Evolutionary conservation across 2,888 invertebrate species (phyloP), one percentile per base, ranked within the genome.

Genomic region (Scrobipalpa atriplicella): DNA sequence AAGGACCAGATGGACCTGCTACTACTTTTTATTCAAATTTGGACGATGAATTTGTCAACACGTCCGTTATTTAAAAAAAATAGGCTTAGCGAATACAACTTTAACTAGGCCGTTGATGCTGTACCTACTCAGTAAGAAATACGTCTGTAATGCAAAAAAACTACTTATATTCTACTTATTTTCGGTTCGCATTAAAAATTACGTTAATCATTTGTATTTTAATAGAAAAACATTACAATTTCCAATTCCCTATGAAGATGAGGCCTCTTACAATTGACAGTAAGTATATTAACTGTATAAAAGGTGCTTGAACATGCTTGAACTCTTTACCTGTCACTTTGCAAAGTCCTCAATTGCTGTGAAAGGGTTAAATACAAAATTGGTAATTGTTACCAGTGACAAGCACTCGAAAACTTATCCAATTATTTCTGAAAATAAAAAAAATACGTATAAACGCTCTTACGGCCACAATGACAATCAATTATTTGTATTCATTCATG

Each of bases 381-480:
- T 56, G 56, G 64, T 64, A 64, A 64, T 64, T 56, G 67, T 64
- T 64, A 68, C 70, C 67, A 60, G 65, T 66, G 61, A 47, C 64
- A 64, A 64, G 38, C 64, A 52, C 63, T 63, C 21, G n/a, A 72
- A 75, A 77, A 77, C 78, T 75, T 74, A 76, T 72, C 74, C 76
- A 77, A 83, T 78, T 75, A 79, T 75, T 77, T 74, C 68, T n/a
- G n/a, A n/a, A 73, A 73, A 73, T 76, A 68, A 70, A 69, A 71
- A 69, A 71, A 70, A 75, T 68, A 69, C 66, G 68, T 38, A 71
- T 67, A 73, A 72, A 67, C 36, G 69, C 71, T 69, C 72, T 69
- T 70, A 68, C 69, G 72, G 78, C 81, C 84, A 80, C 81, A 85
- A 80, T 81, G 77, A 82, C 82, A 83, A 76, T 80, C 78, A 83